These are phyloP conservation scores for Nettapus auritus DNA, from an alignment of 2,113 vertebrate species.

Conservation along the genomic window DNA sequence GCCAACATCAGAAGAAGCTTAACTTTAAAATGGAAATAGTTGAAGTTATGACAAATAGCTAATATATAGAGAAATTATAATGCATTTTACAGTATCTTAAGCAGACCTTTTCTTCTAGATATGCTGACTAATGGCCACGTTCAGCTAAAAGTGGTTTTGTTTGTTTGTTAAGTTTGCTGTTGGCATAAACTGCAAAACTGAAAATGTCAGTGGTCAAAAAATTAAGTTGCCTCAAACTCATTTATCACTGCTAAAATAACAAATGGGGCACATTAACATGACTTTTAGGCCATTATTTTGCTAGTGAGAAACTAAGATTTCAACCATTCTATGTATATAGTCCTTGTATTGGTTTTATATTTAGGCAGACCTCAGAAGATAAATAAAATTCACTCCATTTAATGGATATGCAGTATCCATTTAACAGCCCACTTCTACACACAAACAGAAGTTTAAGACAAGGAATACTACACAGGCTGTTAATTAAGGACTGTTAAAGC, in stretches of 20 bases:
- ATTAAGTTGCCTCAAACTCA: slow-evolving; percentile 19
- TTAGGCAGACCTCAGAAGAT: neutral
- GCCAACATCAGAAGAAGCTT: slow-evolving; percentile 65
- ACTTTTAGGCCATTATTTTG: slow-evolving; percentile 31
- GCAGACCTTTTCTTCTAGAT: slow-evolving; percentile 49
- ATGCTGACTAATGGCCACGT: neutral
- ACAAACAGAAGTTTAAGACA: neutral
- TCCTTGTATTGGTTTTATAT: neutral
- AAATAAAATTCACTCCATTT: slow-evolving; percentile 12
- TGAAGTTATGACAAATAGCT: slow-evolving; percentile 66
- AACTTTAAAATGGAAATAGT: slow-evolving; percentile 59
- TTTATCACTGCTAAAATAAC: slow-evolving; percentile 48
- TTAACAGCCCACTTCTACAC: neutral
- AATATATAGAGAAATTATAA: slow-evolving; percentile 45
- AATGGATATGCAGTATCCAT: neutral
- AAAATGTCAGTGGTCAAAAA: slow-evolving; percentile 49
- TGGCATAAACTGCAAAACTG: slow-evolving; percentile 28
- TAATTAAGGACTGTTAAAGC: slow-evolving; percentile 47
- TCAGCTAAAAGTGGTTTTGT: neutral
- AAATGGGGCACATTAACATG: neutral
- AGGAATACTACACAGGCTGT: neutral
- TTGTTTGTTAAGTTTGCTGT: neutral
- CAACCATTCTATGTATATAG: neutral
- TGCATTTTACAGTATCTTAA: slow-evolving; percentile 57
- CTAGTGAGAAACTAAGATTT: neutral